Percentiles rank a stretch among this genome's conserved stretches.
Evolutionary conservation across 1,140 invertebrate species (phyloP).

Genomic region (Drosophila setifemur): DNA sequence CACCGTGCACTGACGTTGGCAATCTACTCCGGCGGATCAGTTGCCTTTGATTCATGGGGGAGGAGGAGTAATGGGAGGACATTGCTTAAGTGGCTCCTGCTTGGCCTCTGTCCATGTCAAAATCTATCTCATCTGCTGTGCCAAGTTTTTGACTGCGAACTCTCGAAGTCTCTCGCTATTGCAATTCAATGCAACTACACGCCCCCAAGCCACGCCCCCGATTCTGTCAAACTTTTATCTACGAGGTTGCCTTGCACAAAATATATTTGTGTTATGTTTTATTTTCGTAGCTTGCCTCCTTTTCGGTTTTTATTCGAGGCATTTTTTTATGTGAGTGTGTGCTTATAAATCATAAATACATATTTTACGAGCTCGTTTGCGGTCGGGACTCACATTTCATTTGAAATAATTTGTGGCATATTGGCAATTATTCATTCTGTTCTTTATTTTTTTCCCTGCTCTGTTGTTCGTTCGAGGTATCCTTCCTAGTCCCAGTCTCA

Average conservation of each 20-base stretch:
- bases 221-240: constrained; percentile 75
- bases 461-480: constrained; percentile 20
- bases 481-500: constrained; percentile 15
- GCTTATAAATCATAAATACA: constrained; percentile 78
- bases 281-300: constrained; percentile 13
- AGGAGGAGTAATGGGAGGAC: background rate
- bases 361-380: constrained; percentile 61
- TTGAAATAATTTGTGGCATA: constrained; percentile 81
- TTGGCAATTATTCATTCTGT: constrained; percentile 75
- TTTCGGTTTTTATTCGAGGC: background rate
- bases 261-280: constrained; percentile 26
- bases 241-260: constrained; percentile 26
- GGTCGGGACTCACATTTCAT: constrained; percentile 72
- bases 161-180: constrained; percentile 52
- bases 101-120: constrained; percentile 59
- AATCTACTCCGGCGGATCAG: constrained; percentile 66
- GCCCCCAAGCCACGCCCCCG: constrained; percentile 51
- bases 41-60: background rate
- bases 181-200: constrained; percentile 61
- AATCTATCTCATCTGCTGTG: constrained; percentile 56
- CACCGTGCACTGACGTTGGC: constrained; percentile 50
- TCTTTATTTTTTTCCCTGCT: constrained; percentile 32
- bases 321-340: constrained; percentile 26
- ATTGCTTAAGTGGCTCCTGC: constrained; percentile 67
- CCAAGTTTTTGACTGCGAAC: constrained; percentile 44